Evolutionary conservation across 2,888 invertebrate genomes (phyloP).

Genomic region (Eristalis tenax): DNA sequence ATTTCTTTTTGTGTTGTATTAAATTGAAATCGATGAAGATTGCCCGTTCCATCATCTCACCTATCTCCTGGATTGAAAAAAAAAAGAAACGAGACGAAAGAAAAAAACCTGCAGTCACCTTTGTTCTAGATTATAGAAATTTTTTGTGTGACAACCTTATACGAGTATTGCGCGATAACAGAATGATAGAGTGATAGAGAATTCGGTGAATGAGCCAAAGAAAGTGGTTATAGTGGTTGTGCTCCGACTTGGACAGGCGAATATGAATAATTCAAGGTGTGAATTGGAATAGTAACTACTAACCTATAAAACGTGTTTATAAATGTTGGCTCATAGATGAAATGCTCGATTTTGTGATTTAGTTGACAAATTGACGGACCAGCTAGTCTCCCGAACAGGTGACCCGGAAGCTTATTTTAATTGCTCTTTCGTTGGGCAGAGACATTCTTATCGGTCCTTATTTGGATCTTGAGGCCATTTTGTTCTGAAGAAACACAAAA

Average conservation of each 20-base stretch:
- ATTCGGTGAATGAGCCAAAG: not conserved
- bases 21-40: conserved; percentile 22
- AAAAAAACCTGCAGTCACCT: conserved; percentile 2
- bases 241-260: not conserved
- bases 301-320: conserved; percentile 10
- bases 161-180: conserved; percentile 18
- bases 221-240: not conserved
- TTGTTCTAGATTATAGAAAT: conserved; percentile 21
- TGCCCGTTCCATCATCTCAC: not conserved
- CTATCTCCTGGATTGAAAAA: not conserved
- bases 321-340: conserved; percentile 1
- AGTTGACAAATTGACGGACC: not conserved
- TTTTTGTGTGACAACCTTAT: conserved; percentile 14
- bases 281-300: conserved; percentile 5
- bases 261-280: conserved; percentile 30
- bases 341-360: not conserved
- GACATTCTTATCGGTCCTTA: not conserved
- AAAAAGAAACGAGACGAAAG: not conserved
- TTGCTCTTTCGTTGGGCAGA: not conserved
- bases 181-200: conserved; percentile 3
- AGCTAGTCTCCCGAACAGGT: not conserved
- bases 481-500: not conserved
- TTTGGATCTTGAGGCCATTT: not conserved
- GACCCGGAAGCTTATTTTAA: not conserved
- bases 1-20: not conserved